These are phyloP conservation scores for Halyomorpha halys DNA, from an alignment of 1,140 invertebrate genomes.

Conservation along the genomic window DNA sequence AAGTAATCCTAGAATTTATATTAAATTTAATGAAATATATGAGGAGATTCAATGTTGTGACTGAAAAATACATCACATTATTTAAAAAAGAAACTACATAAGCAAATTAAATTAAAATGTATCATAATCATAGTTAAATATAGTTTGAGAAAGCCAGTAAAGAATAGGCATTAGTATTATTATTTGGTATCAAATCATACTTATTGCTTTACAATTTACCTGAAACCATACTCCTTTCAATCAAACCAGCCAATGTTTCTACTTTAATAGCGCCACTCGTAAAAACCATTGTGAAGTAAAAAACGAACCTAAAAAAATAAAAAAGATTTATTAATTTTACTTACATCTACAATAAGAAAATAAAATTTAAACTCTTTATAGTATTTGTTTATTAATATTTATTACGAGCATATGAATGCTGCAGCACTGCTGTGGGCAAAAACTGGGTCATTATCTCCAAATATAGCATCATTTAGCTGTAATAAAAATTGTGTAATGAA, in stretches of 20 bases:
- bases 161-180: no score
- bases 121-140: background rate
- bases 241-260: conserved; percentile 30
- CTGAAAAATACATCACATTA: no score
- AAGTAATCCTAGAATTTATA: no score
- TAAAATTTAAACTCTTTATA: background rate
- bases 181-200: background rate
- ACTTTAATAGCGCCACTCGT: conserved; percentile 30
- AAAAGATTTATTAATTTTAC: background rate
- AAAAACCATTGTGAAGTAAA: conserved; percentile 31
- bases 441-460: conserved; percentile 20
- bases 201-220: conserved; percentile 34
- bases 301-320: conserved; percentile 30
- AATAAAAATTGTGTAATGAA: conserved; percentile 16
- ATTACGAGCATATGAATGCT: conserved; percentile 27
- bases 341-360: background rate
- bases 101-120: background rate
- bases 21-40: no score
- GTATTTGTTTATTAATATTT: no score
- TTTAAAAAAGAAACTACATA: background rate
- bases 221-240: conserved; percentile 31
- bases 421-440: conserved; percentile 21
- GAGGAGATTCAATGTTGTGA: no score
- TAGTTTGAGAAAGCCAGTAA: no score
- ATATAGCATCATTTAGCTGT: conserved; percentile 26